Base-by-base conservation (phyloP, 2,888 invertebrate species). In the Acronicta psi region DNA sequence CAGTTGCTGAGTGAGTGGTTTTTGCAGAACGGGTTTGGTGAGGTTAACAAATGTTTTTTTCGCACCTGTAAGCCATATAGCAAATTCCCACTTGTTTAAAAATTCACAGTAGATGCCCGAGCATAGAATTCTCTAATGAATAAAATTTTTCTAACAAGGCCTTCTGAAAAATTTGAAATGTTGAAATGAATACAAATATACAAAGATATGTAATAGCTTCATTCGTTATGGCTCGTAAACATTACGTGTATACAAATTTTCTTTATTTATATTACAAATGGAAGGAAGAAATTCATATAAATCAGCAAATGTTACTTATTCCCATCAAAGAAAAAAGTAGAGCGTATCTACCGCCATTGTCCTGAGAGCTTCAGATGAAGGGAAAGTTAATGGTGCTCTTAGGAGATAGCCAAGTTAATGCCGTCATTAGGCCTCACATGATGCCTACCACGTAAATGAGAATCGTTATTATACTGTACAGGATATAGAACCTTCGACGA, bases 351-450 rank as follows among this genome's bases (percentile, higher is more conserved):
- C 52, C 36, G 11, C 17, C 55, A 41, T 72, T 66, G 59, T 72
- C 60, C 45, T 43, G 14, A 49, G 45, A 36, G 46, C 37, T 43
- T 67, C 41, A 46, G 31, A 41, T 67, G 68, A 41, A 72, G 68
- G 73, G 54, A 51, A 59, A 68, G 73, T 54, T 67, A 72, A 68
- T 72, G 54, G 60, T 46, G 29, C 54, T 68, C 68, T 67, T 40
- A 72, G 67, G 40, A 73, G 73, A 67, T 72, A 67, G 67, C 72
- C 73, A 72, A 59, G 31, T 67, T 67, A 67, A 67, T 67, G 73
- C 45, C 41, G 50, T 72, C 67, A 72, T 67, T 67, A 67, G 59
- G 46, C 31, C 68, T 46, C 53, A 67, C 37, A 18, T 23, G 53
- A 14, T 54, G 46, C 43, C 57, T 52, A 63, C 63, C 17, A 7